These are phyloP conservation scores for Hemicrepidius hirtus DNA, from an alignment of 2,888 invertebrate genomes.

Conservation along the genomic window DNA sequence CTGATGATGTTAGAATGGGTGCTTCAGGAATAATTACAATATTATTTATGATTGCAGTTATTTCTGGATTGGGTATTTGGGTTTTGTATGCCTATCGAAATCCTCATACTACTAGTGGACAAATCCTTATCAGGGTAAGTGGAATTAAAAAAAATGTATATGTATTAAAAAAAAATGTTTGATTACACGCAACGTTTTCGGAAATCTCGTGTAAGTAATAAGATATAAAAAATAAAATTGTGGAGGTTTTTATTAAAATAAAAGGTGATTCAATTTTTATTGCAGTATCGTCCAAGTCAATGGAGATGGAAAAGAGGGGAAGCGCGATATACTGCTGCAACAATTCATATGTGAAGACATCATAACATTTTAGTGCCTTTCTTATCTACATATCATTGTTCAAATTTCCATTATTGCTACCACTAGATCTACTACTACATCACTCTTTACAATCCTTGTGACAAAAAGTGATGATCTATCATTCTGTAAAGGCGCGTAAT, in stretches of 20 bases:
- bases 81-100: slow-evolving; percentile 95
- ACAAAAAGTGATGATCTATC: too few species aligned
- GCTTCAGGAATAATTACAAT: slow-evolving; percentile 80
- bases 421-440: too few species aligned
- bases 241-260: too few species aligned
- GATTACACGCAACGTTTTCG: slow-evolving; percentile 40
- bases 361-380: slow-evolving; percentile 19
- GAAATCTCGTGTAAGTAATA: slow-evolving; percentile 35
- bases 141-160: not conserved
- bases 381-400: slow-evolving; percentile 30
- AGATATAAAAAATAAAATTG: not conserved
- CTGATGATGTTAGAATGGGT: slow-evolving; percentile 70
- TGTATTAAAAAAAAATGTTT: not conserved
- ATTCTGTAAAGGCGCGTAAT: too few species aligned
- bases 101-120: slow-evolving; percentile 96
- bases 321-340: slow-evolving; percentile 94
- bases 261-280: slow-evolving; percentile 55
- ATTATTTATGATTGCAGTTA: slow-evolving; percentile 80
- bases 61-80: slow-evolving; percentile 86
- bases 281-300: slow-evolving; percentile 95
- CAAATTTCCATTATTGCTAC: too few species aligned
- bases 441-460: too few species aligned
- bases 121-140: slow-evolving; percentile 94
- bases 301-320: slow-evolving; percentile 95
- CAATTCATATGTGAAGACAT: slow-evolving; percentile 89